phyloP scores from a whole-genome alignment of 30 jellyfish, hydroid and myxozoan genomes.

The Calvadosia cruxmelitensis region DNA sequence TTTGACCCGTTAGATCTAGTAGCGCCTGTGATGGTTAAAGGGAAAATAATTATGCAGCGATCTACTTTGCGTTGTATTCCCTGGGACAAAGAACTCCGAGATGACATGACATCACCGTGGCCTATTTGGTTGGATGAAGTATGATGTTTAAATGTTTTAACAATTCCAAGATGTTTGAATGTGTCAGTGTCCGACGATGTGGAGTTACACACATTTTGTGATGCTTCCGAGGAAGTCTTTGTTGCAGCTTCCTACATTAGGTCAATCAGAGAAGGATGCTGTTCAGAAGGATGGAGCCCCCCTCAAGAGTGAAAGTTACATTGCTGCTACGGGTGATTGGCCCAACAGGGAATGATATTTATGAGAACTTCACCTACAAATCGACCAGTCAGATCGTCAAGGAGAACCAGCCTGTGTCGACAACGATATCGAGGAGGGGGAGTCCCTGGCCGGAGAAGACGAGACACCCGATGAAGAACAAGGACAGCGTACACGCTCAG shows the following conservation, averaged over 20 bases:
- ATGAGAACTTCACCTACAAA: too few relatives aligned
- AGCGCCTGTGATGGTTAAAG: slow-evolving; percentile 22
- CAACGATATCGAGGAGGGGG: too few relatives aligned
- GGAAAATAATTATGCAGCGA: slow-evolving; percentile 21
- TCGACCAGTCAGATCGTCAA: too few relatives aligned
- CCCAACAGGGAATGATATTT: too few relatives aligned
- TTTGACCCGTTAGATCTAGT: slow-evolving; percentile 38
- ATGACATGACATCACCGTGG: slow-evolving; percentile 18
- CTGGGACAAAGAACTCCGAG: slow-evolving; percentile 26
- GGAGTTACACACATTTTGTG: slow-evolving; percentile 25
- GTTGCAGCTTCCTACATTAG: slow-evolving; percentile 28
- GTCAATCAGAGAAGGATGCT: too few relatives aligned
- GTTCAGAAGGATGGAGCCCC: too few relatives aligned
- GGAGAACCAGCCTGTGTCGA: too few relatives aligned
- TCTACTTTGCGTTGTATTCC: slow-evolving; percentile 19
- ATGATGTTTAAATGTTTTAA: slow-evolving; percentile 10
- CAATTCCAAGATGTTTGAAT: slow-evolving; percentile 14
- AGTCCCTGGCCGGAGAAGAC: too few relatives aligned
- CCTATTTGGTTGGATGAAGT: slow-evolving; percentile 15
- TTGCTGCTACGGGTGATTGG: too few relatives aligned
- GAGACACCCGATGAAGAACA: too few relatives aligned
- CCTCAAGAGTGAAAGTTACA: too few relatives aligned
- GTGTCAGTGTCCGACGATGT: slow-evolving; percentile 12
- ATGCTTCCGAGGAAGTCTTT: slow-evolving; percentile 41
- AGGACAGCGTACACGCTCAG: too few relatives aligned